A percentile compares a stretch with the other conserved stretches of the same genome.
phyloP scores from a whole-genome alignment of 1,140 invertebrate species.

The Drosophila funebris region DNA sequence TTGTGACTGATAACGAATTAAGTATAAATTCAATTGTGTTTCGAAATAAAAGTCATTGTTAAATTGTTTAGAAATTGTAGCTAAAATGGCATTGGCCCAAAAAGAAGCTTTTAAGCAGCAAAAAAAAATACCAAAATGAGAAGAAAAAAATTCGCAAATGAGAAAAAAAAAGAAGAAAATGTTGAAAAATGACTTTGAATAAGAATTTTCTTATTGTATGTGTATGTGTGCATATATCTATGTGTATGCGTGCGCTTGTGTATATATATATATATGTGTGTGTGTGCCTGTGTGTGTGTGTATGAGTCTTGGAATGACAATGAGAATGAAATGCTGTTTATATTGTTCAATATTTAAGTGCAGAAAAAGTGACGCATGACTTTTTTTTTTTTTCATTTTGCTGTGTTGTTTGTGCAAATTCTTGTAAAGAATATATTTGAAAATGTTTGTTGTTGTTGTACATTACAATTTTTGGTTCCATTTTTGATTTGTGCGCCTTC shows the following conservation, averaged over 20 bases:
- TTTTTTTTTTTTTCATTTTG: conserved; percentile 28
- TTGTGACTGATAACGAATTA: conserved; percentile 13
- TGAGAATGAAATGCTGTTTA: conserved; percentile 54
- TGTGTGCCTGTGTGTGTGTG: background rate
- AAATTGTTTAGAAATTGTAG: conserved; percentile 34
- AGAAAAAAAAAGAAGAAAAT: conserved; percentile 33
- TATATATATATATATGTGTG: too few species aligned
- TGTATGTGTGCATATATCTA: conserved; percentile 2
- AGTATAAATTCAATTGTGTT: conserved; percentile 31
- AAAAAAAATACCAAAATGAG: conserved; percentile 17
- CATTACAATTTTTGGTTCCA: conserved; percentile 79
- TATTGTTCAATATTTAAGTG: conserved; percentile 45
- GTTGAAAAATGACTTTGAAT: conserved; percentile 52
- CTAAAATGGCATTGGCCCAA: conserved; percentile 33
- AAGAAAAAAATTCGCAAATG: conserved; percentile 16
- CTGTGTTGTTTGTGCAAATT: conserved; percentile 24
- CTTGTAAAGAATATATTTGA: conserved; percentile 10
- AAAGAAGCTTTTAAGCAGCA: conserved; percentile 33
- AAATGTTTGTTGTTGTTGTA: conserved; percentile 47
- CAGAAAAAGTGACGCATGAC: conserved; percentile 45
- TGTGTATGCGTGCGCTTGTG: background rate
- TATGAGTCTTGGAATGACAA: conserved; percentile 29
- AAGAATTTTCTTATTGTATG: conserved; percentile 21
- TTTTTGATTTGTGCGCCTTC: conserved; percentile 62
- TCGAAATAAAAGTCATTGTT: conserved; percentile 40